A percentile compares a stretch with the other conserved stretches of the same genome.
These are phyloP conservation scores for Petrolisthes manimaculis DNA, from an alignment of 2,888 invertebrate species.

Conservation along the genomic window DNA sequence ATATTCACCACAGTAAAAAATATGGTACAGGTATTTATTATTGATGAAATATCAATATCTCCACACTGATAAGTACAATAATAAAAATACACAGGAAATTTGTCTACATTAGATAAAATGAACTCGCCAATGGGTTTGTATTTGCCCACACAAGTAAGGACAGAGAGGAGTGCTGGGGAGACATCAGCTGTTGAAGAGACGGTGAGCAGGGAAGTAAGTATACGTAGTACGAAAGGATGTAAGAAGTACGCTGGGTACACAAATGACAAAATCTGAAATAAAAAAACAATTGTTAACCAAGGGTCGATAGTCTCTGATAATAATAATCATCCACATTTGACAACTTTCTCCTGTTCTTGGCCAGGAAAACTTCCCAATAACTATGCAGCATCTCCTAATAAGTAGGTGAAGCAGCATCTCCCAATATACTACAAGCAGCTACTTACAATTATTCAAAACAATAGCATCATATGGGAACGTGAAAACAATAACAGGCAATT, in stretches of 20 bases:
- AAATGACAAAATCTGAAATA: conserved; percentile 80
- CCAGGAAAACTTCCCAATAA: no score
- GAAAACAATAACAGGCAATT: no score
- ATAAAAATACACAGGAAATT: no score
- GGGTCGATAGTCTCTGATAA: not conserved
- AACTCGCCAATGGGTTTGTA: conserved; percentile 82
- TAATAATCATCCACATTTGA: not conserved
- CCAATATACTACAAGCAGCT: no score
- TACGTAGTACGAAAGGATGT: conserved; percentile 84
- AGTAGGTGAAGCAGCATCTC: not conserved
- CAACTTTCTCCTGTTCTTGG: not conserved
- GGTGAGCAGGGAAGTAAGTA: conserved; percentile 82
- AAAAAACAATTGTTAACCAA: no score
- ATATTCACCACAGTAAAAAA: not conserved
- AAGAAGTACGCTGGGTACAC: conserved; percentile 95
- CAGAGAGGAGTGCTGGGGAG: conserved; percentile 84
- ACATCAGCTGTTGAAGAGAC: conserved; percentile 77
- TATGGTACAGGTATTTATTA: not conserved
- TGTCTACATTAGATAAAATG: not conserved
- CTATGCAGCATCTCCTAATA: not conserved
- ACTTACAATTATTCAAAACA: no score
- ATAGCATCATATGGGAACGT: no score
- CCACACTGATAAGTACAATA: no score
- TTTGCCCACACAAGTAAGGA: conserved; percentile 88
- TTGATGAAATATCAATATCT: no score